Conservation (phyloP, 1,140 invertebrate genomes). For the Anastrepha obliqua region DNA sequence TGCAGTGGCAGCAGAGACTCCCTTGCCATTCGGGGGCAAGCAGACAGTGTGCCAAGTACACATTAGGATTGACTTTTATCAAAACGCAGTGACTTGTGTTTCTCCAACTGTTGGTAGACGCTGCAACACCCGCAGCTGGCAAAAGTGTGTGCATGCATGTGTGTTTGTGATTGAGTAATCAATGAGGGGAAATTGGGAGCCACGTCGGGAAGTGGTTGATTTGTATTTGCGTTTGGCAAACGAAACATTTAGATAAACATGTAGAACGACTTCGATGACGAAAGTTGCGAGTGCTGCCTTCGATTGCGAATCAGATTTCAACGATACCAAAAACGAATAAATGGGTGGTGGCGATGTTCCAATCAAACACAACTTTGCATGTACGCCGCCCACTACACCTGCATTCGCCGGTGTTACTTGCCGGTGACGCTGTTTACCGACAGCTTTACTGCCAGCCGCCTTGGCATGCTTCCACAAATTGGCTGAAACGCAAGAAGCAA, state of each 20-base stretch:
- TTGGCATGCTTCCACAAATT: slow-evolving; percentile 1
- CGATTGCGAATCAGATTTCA: slow-evolving; percentile 1
- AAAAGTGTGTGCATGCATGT: background rate
- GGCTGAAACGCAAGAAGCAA: background rate
- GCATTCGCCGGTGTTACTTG: slow-evolving; percentile 5
- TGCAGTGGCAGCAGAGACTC: background rate
- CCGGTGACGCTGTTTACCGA: slow-evolving; percentile 16
- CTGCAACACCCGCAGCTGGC: background rate
- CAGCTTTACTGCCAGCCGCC: slow-evolving; percentile 23
- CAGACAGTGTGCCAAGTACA: background rate
- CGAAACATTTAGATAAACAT: slow-evolving; percentile 60
- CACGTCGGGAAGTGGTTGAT: slow-evolving; percentile 73
- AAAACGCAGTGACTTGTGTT: slow-evolving; percentile 39
- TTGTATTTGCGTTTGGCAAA: slow-evolving; percentile 73
- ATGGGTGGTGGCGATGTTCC: background rate
- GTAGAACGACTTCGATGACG: slow-evolving; percentile 43
- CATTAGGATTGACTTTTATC: slow-evolving; percentile 41
- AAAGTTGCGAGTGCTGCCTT: slow-evolving; percentile 34
- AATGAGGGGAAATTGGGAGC: slow-evolving; percentile 70
- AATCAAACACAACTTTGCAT: background rate
- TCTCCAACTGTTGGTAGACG: slow-evolving; percentile 5
- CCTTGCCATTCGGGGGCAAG: background rate
- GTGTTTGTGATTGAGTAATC: slow-evolving; percentile 35
- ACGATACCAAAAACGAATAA: slow-evolving; percentile 32
- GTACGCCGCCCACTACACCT: slow-evolving; percentile 28